A percentile compares a stretch with the other conserved stretches of the same genome.
phyloP scores from a whole-genome alignment of 1,140 invertebrate genomes.

The Agrypnia vestita region DNA sequence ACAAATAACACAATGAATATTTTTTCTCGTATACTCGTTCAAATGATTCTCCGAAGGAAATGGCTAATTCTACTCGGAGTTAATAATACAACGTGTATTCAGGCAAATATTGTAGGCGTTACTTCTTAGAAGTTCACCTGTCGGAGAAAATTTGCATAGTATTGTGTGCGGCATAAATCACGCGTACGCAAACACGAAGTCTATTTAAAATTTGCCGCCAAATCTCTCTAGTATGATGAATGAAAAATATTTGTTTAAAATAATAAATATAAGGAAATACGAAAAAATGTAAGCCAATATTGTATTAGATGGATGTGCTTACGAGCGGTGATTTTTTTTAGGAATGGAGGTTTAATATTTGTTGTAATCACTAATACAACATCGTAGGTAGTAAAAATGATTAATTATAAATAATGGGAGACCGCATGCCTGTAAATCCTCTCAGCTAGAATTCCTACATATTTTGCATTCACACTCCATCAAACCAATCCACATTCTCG shows the following conservation, averaged over 20 bases:
- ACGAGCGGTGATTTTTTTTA: too few relatives aligned
- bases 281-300: background rate
- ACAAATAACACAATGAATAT: slow-evolving; percentile 16
- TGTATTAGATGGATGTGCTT: too few relatives aligned
- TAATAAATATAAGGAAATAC: background rate
- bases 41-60: slow-evolving; percentile 15
- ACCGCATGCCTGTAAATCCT: too few relatives aligned
- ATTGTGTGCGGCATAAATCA: slow-evolving; percentile 34
- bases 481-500: too few relatives aligned
- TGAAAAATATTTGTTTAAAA: background rate
- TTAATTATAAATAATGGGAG: too few relatives aligned
- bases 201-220: slow-evolving; percentile 21
- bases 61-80: background rate
- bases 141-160: slow-evolving; percentile 36
- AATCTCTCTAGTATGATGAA: background rate
- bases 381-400: too few relatives aligned
- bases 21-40: background rate
- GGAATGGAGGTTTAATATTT: too few relatives aligned
- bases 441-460: too few relatives aligned
- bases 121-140: slow-evolving; percentile 26
- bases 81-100: background rate
- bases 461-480: too few relatives aligned
- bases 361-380: too few relatives aligned
- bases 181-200: slow-evolving; percentile 5
- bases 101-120: slow-evolving; percentile 18